phyloP scores from a whole-genome alignment of 92 coral and sea anemone genomes.

The Palythoa grandiflora region DNA sequence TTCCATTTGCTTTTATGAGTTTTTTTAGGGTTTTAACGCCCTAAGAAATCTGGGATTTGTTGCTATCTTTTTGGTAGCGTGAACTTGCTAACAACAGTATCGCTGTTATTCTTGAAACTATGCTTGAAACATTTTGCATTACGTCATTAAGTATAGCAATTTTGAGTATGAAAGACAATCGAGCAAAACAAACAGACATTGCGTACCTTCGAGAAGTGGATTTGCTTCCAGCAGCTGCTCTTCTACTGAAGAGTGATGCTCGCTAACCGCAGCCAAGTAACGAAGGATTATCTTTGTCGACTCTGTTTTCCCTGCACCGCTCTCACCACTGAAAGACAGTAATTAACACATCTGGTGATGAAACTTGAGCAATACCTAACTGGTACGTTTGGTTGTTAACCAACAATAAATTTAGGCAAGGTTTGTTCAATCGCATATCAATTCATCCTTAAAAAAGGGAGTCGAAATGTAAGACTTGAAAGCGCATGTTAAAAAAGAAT shows the following conservation, averaged over 20 bases:
- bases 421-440: no score
- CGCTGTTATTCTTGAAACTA: no score
- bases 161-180: background rate
- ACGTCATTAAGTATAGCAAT: background rate
- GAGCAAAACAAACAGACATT: background rate
- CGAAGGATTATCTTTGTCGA: conserved; percentile 94
- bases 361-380: background rate
- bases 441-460: no score
- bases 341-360: background rate
- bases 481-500: no score
- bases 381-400: no score
- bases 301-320: conserved; percentile 98
- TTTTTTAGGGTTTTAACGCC: no score
- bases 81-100: no score
- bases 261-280: conserved; percentile 87
- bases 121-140: background rate
- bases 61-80: no score
- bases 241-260: conserved; percentile 91
- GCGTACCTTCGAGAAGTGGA: conserved; percentile 91
- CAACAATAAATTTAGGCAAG: no score
- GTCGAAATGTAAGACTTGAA: no score
- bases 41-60: no score
- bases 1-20: no score
- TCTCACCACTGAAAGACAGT: conserved; percentile 80
- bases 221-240: conserved; percentile 93